Evolutionary conservation across 2,113 vertebrate species (phyloP), one percentile per base, ranked within the genome.

Genomic region (Pipa parva): DNA sequence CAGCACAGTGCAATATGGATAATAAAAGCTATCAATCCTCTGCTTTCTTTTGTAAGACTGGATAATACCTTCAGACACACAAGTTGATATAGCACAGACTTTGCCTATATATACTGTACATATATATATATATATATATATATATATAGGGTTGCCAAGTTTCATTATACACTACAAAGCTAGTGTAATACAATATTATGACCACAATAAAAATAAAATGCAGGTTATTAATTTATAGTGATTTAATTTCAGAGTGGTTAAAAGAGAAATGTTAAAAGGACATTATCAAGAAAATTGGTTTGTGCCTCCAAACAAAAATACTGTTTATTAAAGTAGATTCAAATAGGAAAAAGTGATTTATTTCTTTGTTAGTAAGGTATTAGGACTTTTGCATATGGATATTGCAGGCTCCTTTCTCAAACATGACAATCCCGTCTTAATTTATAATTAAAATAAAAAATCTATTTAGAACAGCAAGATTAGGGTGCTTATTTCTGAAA

Each of bases 11-110:
- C 56, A 28, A 68, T 68, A 68, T 60, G 56, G 56, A 22, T 26
- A 37, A 68, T 68, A 68, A 68, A 68, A 60, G 15, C 65, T 51
- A 68, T 68, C 56, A 68, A 60, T 68, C 22, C 46, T 36, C 52
- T 28, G 29, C n/a, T n/a, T 29, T 68, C 28, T 50, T 51, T 21
- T 68, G 49, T 26, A 49, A 25, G 27, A 33, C 24, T 22, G 24
- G 21, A 27, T 49, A 56, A 67, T 42, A 49, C 28, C 48, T 67
- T 59, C 29, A 49, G 13, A 7, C 11, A 17, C 15, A 33, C 26
- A 28, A 36, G 33, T 33, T 58, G 57, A 26, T 2, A 5, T 7
- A 28, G 10, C 36, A 20, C 33, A 17, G n/a, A 21, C 22, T 63
- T 24, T 15, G n/a, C 15, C 10, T 37, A 17, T 20, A 58, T 11